Base-by-base conservation (phyloP, 1,140 invertebrate genomes). In the Berghia stephanieae region DNA sequence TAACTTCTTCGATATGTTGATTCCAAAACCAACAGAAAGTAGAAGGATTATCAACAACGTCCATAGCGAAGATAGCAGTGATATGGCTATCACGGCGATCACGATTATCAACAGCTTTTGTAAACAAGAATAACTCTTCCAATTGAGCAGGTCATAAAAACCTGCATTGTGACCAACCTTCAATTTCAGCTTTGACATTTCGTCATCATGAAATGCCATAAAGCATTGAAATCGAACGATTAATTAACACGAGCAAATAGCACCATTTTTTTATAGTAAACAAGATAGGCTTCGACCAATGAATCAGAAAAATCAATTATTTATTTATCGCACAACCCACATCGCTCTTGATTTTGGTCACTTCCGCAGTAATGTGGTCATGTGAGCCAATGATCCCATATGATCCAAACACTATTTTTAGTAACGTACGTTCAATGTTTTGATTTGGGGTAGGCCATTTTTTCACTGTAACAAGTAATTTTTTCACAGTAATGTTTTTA, bases 51-150 rank as follows among this genome's bases (percentile, higher is more conserved):
- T 24, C n/a, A 78, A 13, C 43, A 78, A 55, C 27, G 55, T 36
- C 46, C 71, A 73, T 8, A 31, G 60, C 16, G 44, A 60, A 2
- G 38, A 52, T 42, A 68, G 46, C 40, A 72, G 21, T 6, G 77
- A 71, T 1, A 43, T 18, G 27, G 68, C 38, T 24, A 60, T 40
- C 31, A 40, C 38, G 0, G 31, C 43, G 10, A 57, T 43, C 8
- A 46, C 24, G 31, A 78, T 10, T 3, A 63, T 46, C 1, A 74
- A 16, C 66, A 72, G 67, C 21, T 78, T 78, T 10, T 78, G 77
- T n/a, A 66, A 49, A 24, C 46, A 34, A 2, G 77, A 69, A 46
- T 52, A 74, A 1, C 49, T 46, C 10, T 31, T 68, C 71, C 71
- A 71, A 27, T 78, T 72, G 2, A 67, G 55, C 31, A 55, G 24